These are phyloP conservation scores for Acanthornis magna DNA, from an alignment of 2,797 vertebrate genomes.

Conservation along the genomic window DNA sequence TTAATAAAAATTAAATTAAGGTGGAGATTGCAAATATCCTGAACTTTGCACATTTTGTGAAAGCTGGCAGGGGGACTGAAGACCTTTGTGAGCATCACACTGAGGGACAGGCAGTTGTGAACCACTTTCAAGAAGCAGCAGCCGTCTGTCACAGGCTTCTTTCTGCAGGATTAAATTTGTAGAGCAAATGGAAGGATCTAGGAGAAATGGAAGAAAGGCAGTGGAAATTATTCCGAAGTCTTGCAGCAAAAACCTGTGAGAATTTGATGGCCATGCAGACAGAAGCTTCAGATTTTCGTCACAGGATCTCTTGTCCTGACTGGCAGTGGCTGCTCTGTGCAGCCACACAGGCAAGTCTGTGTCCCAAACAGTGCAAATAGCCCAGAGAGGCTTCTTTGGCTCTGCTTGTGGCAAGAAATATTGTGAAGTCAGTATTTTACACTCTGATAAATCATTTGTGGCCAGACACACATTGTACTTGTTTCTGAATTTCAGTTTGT, in stretches of 20 bases:
- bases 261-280: not conserved
- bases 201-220: not conserved
- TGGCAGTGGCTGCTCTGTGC: not conserved
- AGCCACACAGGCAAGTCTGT: not conserved
- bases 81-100: not conserved
- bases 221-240: not conserved
- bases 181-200: not conserved
- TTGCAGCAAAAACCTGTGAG: not conserved
- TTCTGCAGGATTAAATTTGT: not conserved
- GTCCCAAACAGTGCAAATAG: no score
- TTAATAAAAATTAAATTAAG: not conserved
- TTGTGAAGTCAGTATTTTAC: not conserved
- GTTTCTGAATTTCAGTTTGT: not conserved
- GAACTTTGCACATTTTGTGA: not conserved
- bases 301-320: not conserved
- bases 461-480: not conserved
- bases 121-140: not conserved
- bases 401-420: not conserved
- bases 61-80: not conserved
- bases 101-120: not conserved
- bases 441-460: not conserved
- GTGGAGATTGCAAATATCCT: not conserved
- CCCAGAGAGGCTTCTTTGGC: not conserved
- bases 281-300: not conserved
- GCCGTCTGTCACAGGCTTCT: not conserved